Conservation (phyloP, 1,140 invertebrate species). For the Drosophila leontia region DNA sequence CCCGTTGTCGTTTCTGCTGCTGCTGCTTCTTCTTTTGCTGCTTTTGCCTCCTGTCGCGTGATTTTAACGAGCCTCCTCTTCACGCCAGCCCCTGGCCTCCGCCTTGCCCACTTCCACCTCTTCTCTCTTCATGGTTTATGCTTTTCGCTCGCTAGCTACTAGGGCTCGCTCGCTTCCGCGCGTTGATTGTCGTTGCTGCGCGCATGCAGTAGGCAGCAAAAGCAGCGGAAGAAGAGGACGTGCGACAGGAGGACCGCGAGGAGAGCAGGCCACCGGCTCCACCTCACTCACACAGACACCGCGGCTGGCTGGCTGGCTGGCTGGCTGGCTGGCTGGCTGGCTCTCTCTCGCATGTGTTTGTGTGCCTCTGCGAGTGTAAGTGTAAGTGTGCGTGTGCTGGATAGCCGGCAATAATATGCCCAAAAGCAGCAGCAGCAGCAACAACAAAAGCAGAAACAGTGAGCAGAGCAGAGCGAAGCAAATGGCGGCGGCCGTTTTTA, state of each 20-base stretch:
- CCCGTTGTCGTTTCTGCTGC: conserved; percentile 23
- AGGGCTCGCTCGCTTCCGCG: conserved; percentile 70
- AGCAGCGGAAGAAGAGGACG: conserved; percentile 15
- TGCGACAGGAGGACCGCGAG: conserved; percentile 5
- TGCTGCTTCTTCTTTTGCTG: conserved; percentile 15
- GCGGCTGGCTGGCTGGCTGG: conserved; percentile 44
- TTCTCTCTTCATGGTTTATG: conserved; percentile 76
- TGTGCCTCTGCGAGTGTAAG: conserved; percentile 27
- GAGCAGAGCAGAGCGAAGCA: conserved; percentile 53
- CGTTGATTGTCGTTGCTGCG: conserved; percentile 74
- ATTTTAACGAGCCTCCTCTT: conserved; percentile 78
- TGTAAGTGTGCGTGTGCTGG: conserved; percentile 68
- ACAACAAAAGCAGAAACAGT: conserved; percentile 44
- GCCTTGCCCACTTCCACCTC: conserved; percentile 2
- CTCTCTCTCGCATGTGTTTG: conserved; percentile 37
- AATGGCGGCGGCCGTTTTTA: conserved; percentile 78
- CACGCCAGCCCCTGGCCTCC: conserved; percentile 10
- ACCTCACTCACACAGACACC: conserved; percentile 61
- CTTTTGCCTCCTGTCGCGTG: conserved; percentile 70
- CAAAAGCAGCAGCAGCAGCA: conserved; percentile 73
- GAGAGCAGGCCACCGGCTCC: conserved; percentile 65
- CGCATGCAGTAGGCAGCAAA: conserved; percentile 45
- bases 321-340: conserved; percentile 48
- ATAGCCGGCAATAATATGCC: conserved; percentile 82
- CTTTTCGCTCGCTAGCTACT: conserved; percentile 69